Conservation (phyloP, 92 coral and sea anemone species). For the Diadumene lineata region DNA sequence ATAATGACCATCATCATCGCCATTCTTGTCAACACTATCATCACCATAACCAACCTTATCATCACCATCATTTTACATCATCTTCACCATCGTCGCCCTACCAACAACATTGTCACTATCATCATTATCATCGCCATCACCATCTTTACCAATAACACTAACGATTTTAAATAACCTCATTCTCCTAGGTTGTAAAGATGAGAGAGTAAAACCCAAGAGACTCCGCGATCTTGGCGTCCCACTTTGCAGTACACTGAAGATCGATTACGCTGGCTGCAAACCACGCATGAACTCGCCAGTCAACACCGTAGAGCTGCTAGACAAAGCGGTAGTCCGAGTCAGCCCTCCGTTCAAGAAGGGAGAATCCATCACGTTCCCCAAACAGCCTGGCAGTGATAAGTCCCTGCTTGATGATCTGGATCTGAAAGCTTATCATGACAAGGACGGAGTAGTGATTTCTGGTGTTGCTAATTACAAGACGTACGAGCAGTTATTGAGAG, state of each 20-base stretch:
- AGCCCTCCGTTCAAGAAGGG: constrained; percentile 73
- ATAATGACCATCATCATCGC: too few species aligned
- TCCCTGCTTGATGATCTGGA: constrained; percentile 64
- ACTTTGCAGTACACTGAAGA: constrained; percentile 54
- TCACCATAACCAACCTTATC: too few species aligned
- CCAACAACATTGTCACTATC: too few species aligned
- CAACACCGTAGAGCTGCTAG: constrained; percentile 60
- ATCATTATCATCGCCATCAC: too few species aligned
- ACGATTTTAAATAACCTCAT: too few species aligned
- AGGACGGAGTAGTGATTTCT: constrained; percentile 69
- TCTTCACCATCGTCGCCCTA: too few species aligned
- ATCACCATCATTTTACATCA: too few species aligned
- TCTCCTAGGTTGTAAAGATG: constrained; percentile 43
- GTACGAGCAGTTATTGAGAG: constrained; percentile 69
- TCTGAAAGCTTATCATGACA: constrained; percentile 51
- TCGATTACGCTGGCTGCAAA: constrained; percentile 57
- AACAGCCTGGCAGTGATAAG: constrained; percentile 31
- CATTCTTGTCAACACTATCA: too few species aligned
- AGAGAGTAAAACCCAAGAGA: constrained; percentile 21
- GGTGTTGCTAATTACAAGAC: constrained; percentile 83
- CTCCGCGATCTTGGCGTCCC: constrained; percentile 69
- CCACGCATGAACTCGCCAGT: constrained; percentile 47
- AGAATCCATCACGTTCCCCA: constrained; percentile 76
- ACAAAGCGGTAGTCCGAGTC: constrained; percentile 60
- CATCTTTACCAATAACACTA: too few species aligned